A percentile compares a stretch with the other conserved stretches of the same genome.
These are phyloP conservation scores for Dreissena rostriformis DNA, from an alignment of 1,140 invertebrate genomes.

Conservation along the genomic window DNA sequence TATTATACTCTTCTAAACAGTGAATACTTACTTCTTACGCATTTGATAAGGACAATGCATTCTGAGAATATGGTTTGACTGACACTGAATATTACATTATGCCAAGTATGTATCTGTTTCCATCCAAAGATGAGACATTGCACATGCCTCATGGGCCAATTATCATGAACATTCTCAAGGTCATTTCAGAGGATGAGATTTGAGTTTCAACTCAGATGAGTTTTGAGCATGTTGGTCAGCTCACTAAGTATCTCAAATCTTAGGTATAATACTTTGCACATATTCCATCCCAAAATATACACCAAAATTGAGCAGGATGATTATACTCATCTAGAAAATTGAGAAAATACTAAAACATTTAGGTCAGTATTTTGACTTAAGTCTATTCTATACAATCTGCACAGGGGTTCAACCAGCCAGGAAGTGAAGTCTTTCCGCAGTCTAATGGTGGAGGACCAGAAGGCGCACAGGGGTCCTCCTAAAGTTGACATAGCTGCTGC, in stretches of 20 bases:
- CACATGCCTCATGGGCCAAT: not conserved
- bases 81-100: no score
- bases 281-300: not conserved
- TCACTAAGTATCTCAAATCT: no score
- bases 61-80: no score
- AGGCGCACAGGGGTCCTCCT: not conserved
- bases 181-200: not conserved
- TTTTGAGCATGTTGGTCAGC: no score
- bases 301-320: not conserved
- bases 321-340: no score
- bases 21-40: no score
- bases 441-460: constrained; percentile 71
- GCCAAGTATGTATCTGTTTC: not conserved
- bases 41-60: no score
- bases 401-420: constrained; percentile 68
- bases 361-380: not conserved
- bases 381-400: not conserved
- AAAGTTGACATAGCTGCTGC: not conserved
- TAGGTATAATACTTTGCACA: no score
- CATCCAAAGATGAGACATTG: not conserved
- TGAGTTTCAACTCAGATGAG: not conserved
- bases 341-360: not conserved
- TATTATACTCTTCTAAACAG: no score
- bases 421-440: constrained; percentile 72
- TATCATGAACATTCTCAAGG: no score